Percentiles rank a stretch among this genome's conserved stretches.
These are phyloP conservation scores for Neolamprologus cancellatus DNA, from an alignment of 2,113 vertebrate species.

Conservation along the genomic window DNA sequence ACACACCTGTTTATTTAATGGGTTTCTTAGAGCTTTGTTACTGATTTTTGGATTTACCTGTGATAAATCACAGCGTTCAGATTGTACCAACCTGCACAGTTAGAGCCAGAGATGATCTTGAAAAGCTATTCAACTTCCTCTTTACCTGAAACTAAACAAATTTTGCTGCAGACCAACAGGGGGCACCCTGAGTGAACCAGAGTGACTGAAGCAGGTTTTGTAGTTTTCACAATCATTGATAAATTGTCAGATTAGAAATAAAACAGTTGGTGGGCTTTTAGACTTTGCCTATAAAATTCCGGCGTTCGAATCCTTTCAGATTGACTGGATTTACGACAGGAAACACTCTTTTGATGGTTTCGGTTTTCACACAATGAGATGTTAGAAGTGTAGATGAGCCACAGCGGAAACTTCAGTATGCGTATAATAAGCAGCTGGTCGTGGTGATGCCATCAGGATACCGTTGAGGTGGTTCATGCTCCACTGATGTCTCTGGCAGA, in stretches of 20 bases:
- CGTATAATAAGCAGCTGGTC: not conserved
- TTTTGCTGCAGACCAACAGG: not conserved
- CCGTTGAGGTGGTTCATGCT: rapidly evolving
- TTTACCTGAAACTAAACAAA: not conserved
- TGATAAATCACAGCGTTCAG: not conserved
- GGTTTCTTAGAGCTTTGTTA: not conserved
- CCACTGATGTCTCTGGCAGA: not conserved
- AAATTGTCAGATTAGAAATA: not conserved
- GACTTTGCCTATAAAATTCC: not conserved
- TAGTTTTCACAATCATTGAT: not conserved
- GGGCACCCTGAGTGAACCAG: not conserved
- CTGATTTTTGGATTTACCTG: not conserved
- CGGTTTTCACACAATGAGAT: rapidly evolving
- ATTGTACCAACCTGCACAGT: not conserved
- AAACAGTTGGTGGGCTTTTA: not conserved
- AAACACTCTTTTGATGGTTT: not conserved
- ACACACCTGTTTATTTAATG: not conserved
- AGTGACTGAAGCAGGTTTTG: rapidly evolving
- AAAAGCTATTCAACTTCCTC: rapidly evolving
- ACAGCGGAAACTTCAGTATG: not conserved
- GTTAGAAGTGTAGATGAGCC: not conserved
- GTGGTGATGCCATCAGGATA: not conserved
- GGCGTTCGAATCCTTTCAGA: rapidly evolving
- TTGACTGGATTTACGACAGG: not conserved
- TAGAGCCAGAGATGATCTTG: not conserved